Base-by-base conservation (phyloP, 2,797 vertebrate species). In the Pangasius djambal region DNA sequence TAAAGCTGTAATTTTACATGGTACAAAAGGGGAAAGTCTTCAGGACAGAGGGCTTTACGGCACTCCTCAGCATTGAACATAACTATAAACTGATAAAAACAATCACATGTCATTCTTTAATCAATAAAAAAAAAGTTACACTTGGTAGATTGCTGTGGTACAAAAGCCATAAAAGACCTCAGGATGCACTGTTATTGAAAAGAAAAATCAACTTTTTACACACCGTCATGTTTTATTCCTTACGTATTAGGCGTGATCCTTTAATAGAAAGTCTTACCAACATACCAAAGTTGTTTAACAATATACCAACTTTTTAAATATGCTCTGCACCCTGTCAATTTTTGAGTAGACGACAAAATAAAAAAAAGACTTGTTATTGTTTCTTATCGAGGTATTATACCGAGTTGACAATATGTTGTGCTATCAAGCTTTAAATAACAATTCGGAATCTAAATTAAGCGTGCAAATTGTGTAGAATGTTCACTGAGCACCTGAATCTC, bases 401-500 rank as follows among this genome's bases (percentile, higher is more conserved):
- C 6, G 9, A 13, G 40, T n/a, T 31, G 25, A 18, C 5, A 25
- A 65, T 3, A 48, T 25, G 15, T 34, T 48, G 8, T 79, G 59
- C 82, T 31, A 34, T 78, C 74, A 79, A 18, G 75, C 52, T 34
- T 79, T 55, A 87, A 87, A 69, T 16, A 22, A 77, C 72, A 87
- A 28, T 20, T 22, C 13, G 13, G 9, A 20, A 37, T 52, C 6
- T 37, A 69, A 87, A 87, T 81, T 15, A 69, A 55, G 63, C 13
- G 57, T 50, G 74, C 10, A 65, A 78, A 67, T 52, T 48, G 77
- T 86, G 31, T 69, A 28, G 3, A 52, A 44, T 37, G 20, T 52
- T 83, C 61, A 4, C 9, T 15, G 50, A 74, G 57, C 87, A 97
- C 97, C 96, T 97, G 96, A 4, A 94, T 96, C 93, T 97, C 96